Conservation (phyloP, 1,140 invertebrate species). For the Drosophila busckii region DNA sequence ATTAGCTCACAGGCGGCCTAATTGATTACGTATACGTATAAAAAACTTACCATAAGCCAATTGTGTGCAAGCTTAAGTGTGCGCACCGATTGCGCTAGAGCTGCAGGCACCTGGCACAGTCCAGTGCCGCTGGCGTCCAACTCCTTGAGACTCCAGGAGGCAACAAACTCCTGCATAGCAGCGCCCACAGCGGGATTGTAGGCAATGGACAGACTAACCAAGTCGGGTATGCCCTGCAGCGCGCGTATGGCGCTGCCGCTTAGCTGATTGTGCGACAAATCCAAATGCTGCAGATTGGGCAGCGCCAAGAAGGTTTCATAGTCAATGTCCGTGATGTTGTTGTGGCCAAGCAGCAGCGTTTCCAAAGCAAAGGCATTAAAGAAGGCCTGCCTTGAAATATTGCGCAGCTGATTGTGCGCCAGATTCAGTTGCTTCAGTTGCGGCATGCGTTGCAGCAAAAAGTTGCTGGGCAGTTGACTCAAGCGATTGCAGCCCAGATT, state of each 20-base stretch:
- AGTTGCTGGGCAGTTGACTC: conserved; percentile 45
- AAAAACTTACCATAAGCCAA: conserved; percentile 70
- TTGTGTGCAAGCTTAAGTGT: conserved; percentile 89
- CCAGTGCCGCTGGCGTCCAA: conserved; percentile 86
- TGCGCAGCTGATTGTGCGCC: conserved; percentile 80
- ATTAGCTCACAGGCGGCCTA: conserved; percentile 35
- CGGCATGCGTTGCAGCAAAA: conserved; percentile 54
- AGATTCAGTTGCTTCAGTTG: conserved; percentile 82
- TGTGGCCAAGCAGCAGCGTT: conserved; percentile 81
- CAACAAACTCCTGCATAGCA: conserved; percentile 76
- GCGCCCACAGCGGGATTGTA: conserved; percentile 84
- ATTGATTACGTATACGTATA: neutral
- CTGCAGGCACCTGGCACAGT: conserved; percentile 88
- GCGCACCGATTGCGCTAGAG: conserved; percentile 90
- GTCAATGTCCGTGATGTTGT: conserved; percentile 80
- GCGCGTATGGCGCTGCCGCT: conserved; percentile 85
- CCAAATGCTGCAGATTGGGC: conserved; percentile 87
- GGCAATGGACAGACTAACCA: conserved; percentile 87
- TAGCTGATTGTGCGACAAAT: conserved; percentile 89
- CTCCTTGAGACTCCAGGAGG: conserved; percentile 79
- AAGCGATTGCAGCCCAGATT: conserved; percentile 81
- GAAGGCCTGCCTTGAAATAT: conserved; percentile 76
- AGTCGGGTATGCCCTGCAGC: conserved; percentile 86
- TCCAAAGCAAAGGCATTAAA: conserved; percentile 75
- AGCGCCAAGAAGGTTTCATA: conserved; percentile 82